Conservation (phyloP, 2,888 invertebrate genomes). For the Ypsolopha scabrella region DNA sequence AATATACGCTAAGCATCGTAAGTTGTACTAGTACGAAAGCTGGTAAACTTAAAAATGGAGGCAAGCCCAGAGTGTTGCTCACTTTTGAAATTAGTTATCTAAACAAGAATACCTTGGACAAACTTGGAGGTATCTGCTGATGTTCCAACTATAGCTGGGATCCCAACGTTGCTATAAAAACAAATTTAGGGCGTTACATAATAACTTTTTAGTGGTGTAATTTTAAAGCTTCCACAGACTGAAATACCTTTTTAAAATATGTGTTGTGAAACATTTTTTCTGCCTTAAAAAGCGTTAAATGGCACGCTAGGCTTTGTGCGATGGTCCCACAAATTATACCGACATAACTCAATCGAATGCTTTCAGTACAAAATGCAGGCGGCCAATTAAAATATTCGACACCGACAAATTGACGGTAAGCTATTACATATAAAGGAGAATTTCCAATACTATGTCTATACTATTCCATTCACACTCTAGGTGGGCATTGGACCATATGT, state of each 20-base stretch:
- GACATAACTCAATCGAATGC: constrained; percentile 6
- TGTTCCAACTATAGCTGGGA: no score
- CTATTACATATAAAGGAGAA: background rate
- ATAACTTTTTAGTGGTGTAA: background rate
- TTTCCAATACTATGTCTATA: background rate
- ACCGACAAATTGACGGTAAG: constrained; percentile 3
- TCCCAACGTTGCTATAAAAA: no score
- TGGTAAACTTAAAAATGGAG: no score
- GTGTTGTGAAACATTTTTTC: background rate
- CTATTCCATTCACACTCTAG: background rate
- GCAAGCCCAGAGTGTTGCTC: no score
- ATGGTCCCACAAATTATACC: constrained; percentile 4
- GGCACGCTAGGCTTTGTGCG: background rate
- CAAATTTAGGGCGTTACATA: no score
- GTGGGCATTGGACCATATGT: no score
- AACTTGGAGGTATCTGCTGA: no score
- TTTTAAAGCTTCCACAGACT: background rate
- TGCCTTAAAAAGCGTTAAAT: background rate
- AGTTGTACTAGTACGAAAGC: no score
- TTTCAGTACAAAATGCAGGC: constrained; percentile 5
- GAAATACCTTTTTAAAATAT: background rate
- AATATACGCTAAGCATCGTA: no score
- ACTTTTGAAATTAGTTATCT: no score
- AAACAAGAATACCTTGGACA: no score
- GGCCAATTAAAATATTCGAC: constrained; percentile 6